Evolutionary conservation across 37 sponge, comb jelly and placozoan genomes (phyloP), one percentile per base, ranked within the genome.

Genomic region (Chondrilla cf. caribensis): DNA sequence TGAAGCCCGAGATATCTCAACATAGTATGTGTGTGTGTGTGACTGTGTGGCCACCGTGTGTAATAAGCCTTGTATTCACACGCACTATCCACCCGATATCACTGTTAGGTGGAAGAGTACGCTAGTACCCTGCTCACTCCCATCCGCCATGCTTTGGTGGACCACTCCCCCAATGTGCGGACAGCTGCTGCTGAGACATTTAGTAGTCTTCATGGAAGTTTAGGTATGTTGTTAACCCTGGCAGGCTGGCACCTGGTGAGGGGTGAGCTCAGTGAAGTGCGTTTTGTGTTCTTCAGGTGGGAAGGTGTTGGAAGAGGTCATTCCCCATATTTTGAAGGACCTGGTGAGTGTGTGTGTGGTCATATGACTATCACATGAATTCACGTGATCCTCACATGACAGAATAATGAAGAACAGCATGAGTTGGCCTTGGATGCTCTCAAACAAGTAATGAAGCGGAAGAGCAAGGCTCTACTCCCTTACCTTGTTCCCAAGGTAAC

Each of bases 101-200:
- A n/a, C 29, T 47, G 26, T 47, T 86, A 91, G 88, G 79, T 91
- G 15, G 72, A 87, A 33, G 58, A 85, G 38, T 93, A 95, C 59
- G 83, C 88, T 21, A 89, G 91, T 55, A 89, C 93, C 3, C 82
- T 99, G 0, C 41, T 99, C 37, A 86, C 97, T 1, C 93, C 91
- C 0, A 86, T 99, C 25, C 82, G 87, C 15, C 68, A 40, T 11
- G 93, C 93, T 9, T 90, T 99, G 54, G 80, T 89, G 72, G 99
- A 99, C 82, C 36, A 65, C 17, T 82, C 80, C 26, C 62, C 83
- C 24, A 91, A 90, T 17, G 99, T 99, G 33, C 71, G 99, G 43
- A 87, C 70, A 24, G 97, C 99, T 25, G 99, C 97, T 54, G 97
- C 99, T 31, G 64, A 86, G 55, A 93, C 99, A 35, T 99, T 99